Evolutionary conservation across 2,888 invertebrate species (phyloP).

Genomic region (Nebria brevicollis): DNA sequence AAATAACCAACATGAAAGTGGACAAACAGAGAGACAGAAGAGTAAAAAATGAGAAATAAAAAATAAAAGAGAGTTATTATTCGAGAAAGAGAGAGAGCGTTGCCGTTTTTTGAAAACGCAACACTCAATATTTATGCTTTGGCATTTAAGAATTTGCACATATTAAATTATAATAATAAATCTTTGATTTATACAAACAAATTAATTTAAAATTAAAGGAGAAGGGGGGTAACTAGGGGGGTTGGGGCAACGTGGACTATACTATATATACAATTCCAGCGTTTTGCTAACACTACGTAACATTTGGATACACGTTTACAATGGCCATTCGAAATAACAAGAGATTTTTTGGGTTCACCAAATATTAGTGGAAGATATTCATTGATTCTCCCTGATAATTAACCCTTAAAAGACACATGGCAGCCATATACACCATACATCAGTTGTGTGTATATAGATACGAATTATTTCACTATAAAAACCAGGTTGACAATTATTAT

Average conservation of each 20-base stretch:
- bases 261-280: background rate
- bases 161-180: slow-evolving; percentile 51
- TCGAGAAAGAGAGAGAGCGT: slow-evolving; percentile 9
- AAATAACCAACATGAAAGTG: slow-evolving; percentile 5
- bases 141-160: slow-evolving; percentile 43
- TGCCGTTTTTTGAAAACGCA: background rate
- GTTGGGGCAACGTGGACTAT: background rate
- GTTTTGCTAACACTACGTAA: background rate
- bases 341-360: background rate
- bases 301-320: background rate
- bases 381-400: background rate
- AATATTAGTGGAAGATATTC: background rate
- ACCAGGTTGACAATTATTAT: background rate
- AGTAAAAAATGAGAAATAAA: slow-evolving; percentile 6
- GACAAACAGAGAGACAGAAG: slow-evolving; percentile 3
- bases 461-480: background rate
- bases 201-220: slow-evolving; percentile 43
- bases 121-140: slow-evolving; percentile 31
- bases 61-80: slow-evolving; percentile 3
- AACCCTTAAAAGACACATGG: background rate
- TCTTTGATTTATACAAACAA: slow-evolving; percentile 60
- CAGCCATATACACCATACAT: too few species aligned
- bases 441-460: too few species aligned
- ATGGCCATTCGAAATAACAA: background rate
- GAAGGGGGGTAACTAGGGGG: slow-evolving; percentile 34